Conservation (phyloP, 2,113 vertebrate species). For the Speoplatyrhinus poulsoni region DNA sequence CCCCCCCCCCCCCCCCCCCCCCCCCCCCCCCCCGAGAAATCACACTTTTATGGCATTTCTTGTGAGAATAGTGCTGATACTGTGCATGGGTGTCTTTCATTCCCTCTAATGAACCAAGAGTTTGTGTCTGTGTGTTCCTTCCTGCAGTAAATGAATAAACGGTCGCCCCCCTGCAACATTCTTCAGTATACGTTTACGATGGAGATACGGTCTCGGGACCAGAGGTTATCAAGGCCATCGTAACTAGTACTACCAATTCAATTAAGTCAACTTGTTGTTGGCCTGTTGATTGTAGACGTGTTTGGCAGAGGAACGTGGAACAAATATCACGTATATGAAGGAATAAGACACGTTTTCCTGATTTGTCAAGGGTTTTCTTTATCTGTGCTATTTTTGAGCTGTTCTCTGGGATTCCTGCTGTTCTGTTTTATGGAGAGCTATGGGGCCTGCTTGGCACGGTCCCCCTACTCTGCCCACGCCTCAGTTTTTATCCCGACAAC, state of each 20-base stretch:
- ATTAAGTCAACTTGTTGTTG: too few species aligned
- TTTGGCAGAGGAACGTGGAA: too few species aligned
- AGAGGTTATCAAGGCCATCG: too few species aligned
- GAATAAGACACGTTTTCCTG: constrained; percentile 23
- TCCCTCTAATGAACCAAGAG: constrained; percentile 34
- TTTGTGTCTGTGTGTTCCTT: neutral
- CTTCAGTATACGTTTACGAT: neutral
- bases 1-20: too few species aligned
- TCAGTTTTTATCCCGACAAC: constrained; percentile 59
- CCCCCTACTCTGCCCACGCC: constrained; percentile 45
- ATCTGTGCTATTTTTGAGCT: constrained; percentile 55
- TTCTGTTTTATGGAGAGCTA: constrained; percentile 52
- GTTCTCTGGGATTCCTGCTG: constrained; percentile 52
- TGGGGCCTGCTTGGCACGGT: constrained; percentile 55
- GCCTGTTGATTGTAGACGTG: too few species aligned
- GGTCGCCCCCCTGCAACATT: neutral
- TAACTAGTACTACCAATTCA: too few species aligned
- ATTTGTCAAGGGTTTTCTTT: constrained; percentile 49
- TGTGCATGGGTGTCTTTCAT: constrained; percentile 20
- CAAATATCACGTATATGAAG: too few species aligned
- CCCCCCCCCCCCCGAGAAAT: too few species aligned
- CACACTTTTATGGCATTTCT: constrained; percentile 6
- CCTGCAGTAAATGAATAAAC: neutral
- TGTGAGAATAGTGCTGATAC: constrained; percentile 9
- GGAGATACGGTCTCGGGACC: neutral